Percentiles rank a stretch among this genome's conserved stretches.
These are phyloP conservation scores for Amphipyra tragopoginis DNA, from an alignment of 2,888 invertebrate genomes.

Conservation along the genomic window DNA sequence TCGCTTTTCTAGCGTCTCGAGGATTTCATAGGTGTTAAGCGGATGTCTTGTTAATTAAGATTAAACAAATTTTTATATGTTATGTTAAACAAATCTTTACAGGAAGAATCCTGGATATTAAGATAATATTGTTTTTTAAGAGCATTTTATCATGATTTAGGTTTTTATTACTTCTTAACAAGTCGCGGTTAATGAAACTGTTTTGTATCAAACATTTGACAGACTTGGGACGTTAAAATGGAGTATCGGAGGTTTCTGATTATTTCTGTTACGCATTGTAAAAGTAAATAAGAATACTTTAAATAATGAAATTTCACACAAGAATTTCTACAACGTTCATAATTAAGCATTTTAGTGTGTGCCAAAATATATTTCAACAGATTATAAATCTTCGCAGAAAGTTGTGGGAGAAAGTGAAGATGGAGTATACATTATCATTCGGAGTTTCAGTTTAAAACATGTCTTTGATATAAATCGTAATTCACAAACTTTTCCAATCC, in stretches of 20 bases:
- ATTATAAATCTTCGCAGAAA: slow-evolving; percentile 51
- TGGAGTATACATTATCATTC: slow-evolving; percentile 47
- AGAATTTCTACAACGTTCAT: slow-evolving; percentile 10
- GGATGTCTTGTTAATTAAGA: too few relatives aligned
- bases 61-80: too few relatives aligned
- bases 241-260: too few relatives aligned
- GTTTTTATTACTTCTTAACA: too few relatives aligned
- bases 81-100: too few relatives aligned
- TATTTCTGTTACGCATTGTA: too few relatives aligned
- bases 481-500: slow-evolving; percentile 66
- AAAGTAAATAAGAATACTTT: background rate
- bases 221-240: too few relatives aligned
- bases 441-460: slow-evolving; percentile 48
- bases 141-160: too few relatives aligned
- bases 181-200: too few relatives aligned
- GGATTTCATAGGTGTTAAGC: slow-evolving; percentile 6
- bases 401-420: slow-evolving; percentile 46
- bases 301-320: background rate
- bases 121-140: too few relatives aligned
- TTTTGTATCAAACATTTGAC: too few relatives aligned
- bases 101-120: too few relatives aligned
- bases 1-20: slow-evolving; percentile 1
- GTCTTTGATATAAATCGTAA: slow-evolving; percentile 55
- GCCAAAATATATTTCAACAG: slow-evolving; percentile 35
- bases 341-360: slow-evolving; percentile 16